Conservation (phyloP, 2,113 vertebrate genomes). For the Tauraco erythrolophus region DNA sequence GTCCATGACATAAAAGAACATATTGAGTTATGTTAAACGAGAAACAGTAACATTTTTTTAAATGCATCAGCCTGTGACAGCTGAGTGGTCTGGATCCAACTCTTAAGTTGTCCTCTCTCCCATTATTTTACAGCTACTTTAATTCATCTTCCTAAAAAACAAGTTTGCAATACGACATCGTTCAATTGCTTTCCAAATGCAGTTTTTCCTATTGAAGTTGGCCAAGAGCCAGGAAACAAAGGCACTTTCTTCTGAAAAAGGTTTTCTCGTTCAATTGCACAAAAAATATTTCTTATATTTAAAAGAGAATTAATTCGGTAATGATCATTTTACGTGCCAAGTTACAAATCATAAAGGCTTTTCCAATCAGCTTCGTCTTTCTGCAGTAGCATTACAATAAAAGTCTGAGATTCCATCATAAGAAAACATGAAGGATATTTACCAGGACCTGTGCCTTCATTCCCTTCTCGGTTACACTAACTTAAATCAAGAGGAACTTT, state of each 20-base stretch:
- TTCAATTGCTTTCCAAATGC: not conserved
- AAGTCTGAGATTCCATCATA: not conserved
- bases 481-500: not conserved
- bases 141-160: not conserved
- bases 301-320: not conserved
- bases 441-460: not conserved
- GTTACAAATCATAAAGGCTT: not conserved
- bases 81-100: not conserved
- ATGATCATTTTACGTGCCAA: not conserved
- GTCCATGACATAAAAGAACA: not conserved
- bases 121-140: not conserved
- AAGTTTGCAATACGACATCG: not conserved
- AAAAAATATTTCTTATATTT: not conserved
- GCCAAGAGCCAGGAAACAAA: not conserved
- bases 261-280: not conserved
- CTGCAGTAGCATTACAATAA: not conserved
- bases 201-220: not conserved
- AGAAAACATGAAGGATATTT: not conserved
- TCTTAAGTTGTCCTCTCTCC: not conserved
- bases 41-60: not conserved
- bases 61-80: not conserved
- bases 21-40: not conserved
- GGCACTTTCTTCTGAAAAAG: not conserved
- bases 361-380: fast-evolving
- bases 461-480: not conserved